Conservation (phyloP, 1,140 invertebrate species). For the Drosophila yakuba region DNA sequence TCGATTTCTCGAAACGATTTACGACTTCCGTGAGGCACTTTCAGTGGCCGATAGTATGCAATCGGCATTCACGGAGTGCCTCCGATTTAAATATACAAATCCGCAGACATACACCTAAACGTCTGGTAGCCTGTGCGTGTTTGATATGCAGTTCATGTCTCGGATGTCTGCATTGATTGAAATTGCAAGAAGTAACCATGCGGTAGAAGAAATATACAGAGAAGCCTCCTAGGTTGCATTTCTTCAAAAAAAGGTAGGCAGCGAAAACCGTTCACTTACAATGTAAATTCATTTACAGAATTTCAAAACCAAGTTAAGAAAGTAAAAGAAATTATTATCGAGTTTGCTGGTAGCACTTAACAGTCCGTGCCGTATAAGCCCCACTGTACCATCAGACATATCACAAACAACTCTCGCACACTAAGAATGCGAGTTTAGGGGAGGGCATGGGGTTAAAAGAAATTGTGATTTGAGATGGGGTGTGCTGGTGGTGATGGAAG, state of each 20-base stretch:
- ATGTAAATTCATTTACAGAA: no score
- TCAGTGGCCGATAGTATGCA: slow-evolving; percentile 62
- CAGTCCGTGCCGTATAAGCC: not conserved
- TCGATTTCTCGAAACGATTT: slow-evolving; percentile 66
- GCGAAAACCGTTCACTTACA: no score
- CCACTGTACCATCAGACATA: slow-evolving; percentile 18
- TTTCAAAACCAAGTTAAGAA: no score
- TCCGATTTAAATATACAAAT: slow-evolving; percentile 69
- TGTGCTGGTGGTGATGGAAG: slow-evolving; percentile 20
- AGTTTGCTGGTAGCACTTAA: not conserved
- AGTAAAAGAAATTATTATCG: no score
- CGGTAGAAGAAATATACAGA: slow-evolving; percentile 12
- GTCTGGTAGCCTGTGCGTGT: slow-evolving; percentile 30
- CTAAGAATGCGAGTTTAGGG: slow-evolving; percentile 24
- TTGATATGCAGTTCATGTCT: slow-evolving; percentile 71
- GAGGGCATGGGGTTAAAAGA: slow-evolving; percentile 10
- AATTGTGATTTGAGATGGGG: slow-evolving; percentile 1
- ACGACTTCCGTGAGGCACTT: slow-evolving; percentile 77
- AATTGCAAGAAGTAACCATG: slow-evolving; percentile 35
- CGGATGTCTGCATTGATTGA: slow-evolving; percentile 63
- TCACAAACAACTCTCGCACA: slow-evolving; percentile 33
- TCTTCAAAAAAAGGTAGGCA: not conserved
- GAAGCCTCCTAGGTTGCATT: not conserved
- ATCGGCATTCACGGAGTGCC: slow-evolving; percentile 71
- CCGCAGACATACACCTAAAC: slow-evolving; percentile 17